Base-by-base conservation (phyloP, 1,140 invertebrate genomes). In the Thereuonema tuberculata region DNA sequence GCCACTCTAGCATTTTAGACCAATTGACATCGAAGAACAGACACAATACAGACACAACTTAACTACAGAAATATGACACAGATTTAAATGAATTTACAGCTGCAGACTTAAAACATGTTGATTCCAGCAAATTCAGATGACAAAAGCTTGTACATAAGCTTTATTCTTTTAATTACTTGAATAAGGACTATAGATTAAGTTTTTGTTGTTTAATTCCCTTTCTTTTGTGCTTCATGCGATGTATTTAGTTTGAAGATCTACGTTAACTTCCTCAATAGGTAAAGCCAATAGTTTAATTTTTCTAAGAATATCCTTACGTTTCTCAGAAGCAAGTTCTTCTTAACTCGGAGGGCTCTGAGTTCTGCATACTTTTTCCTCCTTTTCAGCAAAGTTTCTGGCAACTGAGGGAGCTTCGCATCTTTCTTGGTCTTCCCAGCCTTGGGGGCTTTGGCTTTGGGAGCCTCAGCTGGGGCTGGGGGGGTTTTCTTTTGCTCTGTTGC, bases 381-480 rank as follows among this genome's bases (percentile, higher is more conserved):
- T 74, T 98, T 98, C 17, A 98, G 78, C 59, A 98, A 83, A 37
- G 91, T 92, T 75, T 98, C 95, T 2, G 95, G 94, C 55, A 98
- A 93, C 62, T 87, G 87, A 15, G 94, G 93, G 66, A 96, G 77
- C 63, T 77, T 78, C 52, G 21, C 26, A 12, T 50, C 20, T 50
- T 24, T 21, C 26, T 54, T 54, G 20, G 21, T 54, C 24, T 24
- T 25, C 9, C 20, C 24, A 25, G 48, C 23, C 23, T 24, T 24
- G 5, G 48, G 48, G 48, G 48, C 48, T 20, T 50, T n/a, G n/a
- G n/a, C n/a, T n/a, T n/a, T n/a, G n/a, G n/a, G n/a, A n/a, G n/a
- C n/a, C n/a, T n/a, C n/a, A n/a, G n/a, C n/a, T n/a, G n/a, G n/a
- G n/a, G n/a, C n/a, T n/a, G n/a, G n/a, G n/a, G n/a, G n/a, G n/a